A percentile compares a stretch with the other conserved stretches of the same genome.
These are phyloP conservation scores for Drosophila villosipedis DNA, from an alignment of 2,888 invertebrate genomes.

Conservation along the genomic window DNA sequence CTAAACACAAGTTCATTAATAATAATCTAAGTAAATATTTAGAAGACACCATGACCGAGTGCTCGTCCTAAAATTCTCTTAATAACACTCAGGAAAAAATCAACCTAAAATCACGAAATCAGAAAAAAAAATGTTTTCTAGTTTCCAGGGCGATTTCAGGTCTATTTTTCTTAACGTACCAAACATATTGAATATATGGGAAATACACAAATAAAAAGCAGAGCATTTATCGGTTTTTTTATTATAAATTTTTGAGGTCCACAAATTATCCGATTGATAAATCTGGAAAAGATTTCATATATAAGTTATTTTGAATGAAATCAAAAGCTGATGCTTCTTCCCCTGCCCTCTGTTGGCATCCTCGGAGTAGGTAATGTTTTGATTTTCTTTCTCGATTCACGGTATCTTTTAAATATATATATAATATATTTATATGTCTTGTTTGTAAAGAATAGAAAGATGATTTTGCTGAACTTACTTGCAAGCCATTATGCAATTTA, in stretches of 20 bases:
- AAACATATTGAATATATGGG: not conserved
- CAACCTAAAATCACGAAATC: not conserved
- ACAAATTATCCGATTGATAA: not conserved
- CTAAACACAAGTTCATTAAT: not conserved
- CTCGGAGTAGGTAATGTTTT: not conserved
- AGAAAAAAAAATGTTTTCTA: not conserved
- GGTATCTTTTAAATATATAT: not conserved
- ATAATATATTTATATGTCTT: not conserved
- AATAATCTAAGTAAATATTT: not conserved
- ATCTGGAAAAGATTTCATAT: not conserved
- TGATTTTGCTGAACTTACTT: not conserved
- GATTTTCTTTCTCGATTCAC: not conserved
- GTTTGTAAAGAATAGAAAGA: not conserved
- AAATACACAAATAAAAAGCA: not conserved
- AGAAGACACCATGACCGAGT: not conserved
- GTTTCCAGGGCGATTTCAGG: not conserved
- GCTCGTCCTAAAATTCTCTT: not conserved
- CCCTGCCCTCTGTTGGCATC: not conserved
- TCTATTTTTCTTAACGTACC: not conserved
- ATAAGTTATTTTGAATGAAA: not conserved
- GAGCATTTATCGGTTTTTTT: not conserved
- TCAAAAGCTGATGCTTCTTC: not conserved
- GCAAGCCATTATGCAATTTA: conserved; percentile 10
- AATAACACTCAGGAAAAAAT: not conserved
- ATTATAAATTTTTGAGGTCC: not conserved